Conservation (phyloP, 2,113 vertebrate species). For the Sylvilagus bachmani region DNA sequence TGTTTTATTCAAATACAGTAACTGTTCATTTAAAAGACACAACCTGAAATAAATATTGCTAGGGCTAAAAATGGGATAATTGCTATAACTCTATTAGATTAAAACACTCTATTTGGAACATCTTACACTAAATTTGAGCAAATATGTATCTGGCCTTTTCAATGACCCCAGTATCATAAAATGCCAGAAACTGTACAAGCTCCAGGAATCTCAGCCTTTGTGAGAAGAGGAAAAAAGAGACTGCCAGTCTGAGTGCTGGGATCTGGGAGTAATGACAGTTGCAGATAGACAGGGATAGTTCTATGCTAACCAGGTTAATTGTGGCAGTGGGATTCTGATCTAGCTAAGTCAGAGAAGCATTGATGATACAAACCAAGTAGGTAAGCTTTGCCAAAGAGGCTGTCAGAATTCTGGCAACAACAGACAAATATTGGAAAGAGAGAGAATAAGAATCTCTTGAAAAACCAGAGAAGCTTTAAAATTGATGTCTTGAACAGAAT, state of each 20-base stretch:
- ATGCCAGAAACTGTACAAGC: neutral
- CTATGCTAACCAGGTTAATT: conserved; percentile 62
- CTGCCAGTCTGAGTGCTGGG: neutral
- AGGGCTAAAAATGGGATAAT: neutral
- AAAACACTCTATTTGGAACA: conserved; percentile 24
- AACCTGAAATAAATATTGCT: neutral
- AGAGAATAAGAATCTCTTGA: conserved; percentile 55
- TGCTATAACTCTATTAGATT: neutral
- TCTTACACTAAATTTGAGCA: neutral
- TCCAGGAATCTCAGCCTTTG: neutral
- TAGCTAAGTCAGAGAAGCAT: conserved; percentile 69
- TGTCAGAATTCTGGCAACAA: conserved; percentile 57
- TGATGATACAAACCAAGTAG: conserved; percentile 53
- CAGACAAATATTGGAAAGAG: conserved; percentile 38
- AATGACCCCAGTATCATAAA: neutral
- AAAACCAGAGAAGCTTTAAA: conserved; percentile 42
- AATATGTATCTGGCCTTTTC: conserved; percentile 30
- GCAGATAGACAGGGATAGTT: conserved; percentile 25
- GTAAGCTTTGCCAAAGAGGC: conserved; percentile 21
- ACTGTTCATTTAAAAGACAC: conserved; percentile 17
- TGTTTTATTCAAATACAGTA: conserved; percentile 17
- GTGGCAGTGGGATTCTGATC: conserved; percentile 58
- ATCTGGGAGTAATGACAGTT: neutral
- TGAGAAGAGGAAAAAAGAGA: neutral
- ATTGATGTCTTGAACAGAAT: neutral